Percentiles rank a stretch among this genome's conserved stretches.
These are phyloP conservation scores for Callithrix jacchus DNA, from an alignment of 2,113 vertebrate genomes.

Conservation along the genomic window DNA sequence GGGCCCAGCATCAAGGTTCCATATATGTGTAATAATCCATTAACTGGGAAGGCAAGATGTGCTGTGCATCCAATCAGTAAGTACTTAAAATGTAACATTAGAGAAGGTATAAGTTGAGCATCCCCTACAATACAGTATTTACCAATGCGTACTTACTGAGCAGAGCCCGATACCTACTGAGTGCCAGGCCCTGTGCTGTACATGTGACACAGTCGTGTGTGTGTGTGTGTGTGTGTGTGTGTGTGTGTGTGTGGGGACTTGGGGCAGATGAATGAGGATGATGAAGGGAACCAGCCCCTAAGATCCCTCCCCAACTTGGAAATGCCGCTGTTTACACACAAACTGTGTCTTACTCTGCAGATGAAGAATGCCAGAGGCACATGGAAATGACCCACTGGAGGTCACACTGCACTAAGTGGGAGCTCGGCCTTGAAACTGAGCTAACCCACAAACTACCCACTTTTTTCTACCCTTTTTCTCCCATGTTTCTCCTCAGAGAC, in stretches of 20 bases:
- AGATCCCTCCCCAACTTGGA: background rate
- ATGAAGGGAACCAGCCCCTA: background rate
- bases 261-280: background rate
- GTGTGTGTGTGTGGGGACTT: background rate
- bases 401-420: accelerated
- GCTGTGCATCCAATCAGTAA: background rate
- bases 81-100: background rate
- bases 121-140: background rate
- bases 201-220: background rate
- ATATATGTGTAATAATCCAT: background rate
- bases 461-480: background rate
- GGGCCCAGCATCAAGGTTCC: background rate
- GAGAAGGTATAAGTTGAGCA: background rate
- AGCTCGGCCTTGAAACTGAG: background rate
- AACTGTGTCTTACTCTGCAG: background rate
- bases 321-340: background rate
- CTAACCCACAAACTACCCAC: background rate
- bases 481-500: background rate
- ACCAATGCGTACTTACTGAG: background rate
- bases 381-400: no score
- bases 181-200: background rate
- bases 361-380: background rate
- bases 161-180: background rate
- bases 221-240: background rate
- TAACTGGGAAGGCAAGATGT: background rate